Conservation (phyloP, 2,797 vertebrate genomes). For the Cottoperca gobio region DNA sequence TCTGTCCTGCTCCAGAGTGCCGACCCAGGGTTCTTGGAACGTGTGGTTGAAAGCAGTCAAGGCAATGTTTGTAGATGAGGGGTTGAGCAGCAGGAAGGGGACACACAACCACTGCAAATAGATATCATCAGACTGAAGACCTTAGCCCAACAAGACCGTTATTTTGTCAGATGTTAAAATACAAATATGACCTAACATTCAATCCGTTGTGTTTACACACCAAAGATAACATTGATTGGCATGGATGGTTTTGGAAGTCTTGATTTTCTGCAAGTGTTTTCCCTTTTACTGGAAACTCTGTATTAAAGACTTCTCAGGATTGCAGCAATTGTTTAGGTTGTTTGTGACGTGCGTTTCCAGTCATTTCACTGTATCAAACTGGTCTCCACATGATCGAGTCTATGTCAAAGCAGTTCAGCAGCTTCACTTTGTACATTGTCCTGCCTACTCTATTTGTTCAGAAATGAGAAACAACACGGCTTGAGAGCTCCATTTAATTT, state of each 20-base stretch:
- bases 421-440: too few relatives aligned
- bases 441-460: too few relatives aligned
- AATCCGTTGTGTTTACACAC: not conserved
- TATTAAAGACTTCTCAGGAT: too few relatives aligned
- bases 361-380: too few relatives aligned
- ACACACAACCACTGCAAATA: slow-evolving; percentile 75
- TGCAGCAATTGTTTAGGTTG: too few relatives aligned
- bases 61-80: slow-evolving; percentile 71
- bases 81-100: slow-evolving; percentile 81
- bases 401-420: not conserved
- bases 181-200: not conserved
- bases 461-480: too few relatives aligned
- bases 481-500: not conserved
- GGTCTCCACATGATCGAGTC: not conserved
- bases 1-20: slow-evolving; percentile 70
- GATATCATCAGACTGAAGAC: not conserved
- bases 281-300: too few relatives aligned
- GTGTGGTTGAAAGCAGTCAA: slow-evolving; percentile 77
- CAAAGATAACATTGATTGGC: not conserved
- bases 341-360: too few relatives aligned
- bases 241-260: too few relatives aligned
- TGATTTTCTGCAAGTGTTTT: too few relatives aligned
- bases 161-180: slow-evolving; percentile 4
- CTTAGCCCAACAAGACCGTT: not conserved
- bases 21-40: slow-evolving; percentile 83